Evolutionary conservation across 2,113 vertebrate species (phyloP).

Genomic region (Prochilodus magdalenae): DNA sequence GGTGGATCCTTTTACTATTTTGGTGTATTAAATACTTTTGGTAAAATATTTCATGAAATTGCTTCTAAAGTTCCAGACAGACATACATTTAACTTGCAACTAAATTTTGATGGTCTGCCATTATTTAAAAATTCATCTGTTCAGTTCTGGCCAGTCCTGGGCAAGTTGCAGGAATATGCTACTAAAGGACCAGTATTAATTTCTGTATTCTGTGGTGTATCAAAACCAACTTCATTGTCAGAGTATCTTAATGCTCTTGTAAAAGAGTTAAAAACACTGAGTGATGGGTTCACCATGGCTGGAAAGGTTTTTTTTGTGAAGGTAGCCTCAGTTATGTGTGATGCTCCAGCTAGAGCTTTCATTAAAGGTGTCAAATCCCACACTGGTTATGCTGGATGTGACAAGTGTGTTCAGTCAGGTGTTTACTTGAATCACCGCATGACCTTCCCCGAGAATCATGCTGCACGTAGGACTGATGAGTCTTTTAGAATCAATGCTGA

Average conservation of each 20-base stretch:
- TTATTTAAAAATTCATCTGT: constrained; percentile 14
- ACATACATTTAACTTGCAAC: not conserved
- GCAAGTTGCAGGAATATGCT: not conserved
- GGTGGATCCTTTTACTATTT: constrained; percentile 10
- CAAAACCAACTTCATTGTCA: constrained; percentile 18
- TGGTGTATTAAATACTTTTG: constrained; percentile 6
- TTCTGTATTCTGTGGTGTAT: constrained; percentile 7
- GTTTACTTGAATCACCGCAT: not conserved
- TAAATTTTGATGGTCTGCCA: constrained; percentile 10
- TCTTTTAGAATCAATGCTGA: not conserved
- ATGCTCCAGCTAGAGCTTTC: constrained; percentile 18
- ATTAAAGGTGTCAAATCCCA: not conserved
- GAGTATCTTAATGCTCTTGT: not conserved
- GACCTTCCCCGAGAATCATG: constrained; percentile 2
- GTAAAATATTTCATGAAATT: too few species aligned
- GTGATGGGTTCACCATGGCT: not conserved
- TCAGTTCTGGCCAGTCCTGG: constrained; percentile 12
- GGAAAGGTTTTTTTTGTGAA: constrained; percentile 9
- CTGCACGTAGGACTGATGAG: not conserved
- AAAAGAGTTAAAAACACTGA: not conserved
- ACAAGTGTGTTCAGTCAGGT: constrained; percentile 25
- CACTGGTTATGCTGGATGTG: constrained; percentile 20
- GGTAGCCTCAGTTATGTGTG: constrained; percentile 16
- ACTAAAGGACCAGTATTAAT: constrained; percentile 16
- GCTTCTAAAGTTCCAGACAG: too few species aligned